These are phyloP conservation scores for Glareola pratincola DNA, from an alignment of 2,113 vertebrate species.

Conservation along the genomic window DNA sequence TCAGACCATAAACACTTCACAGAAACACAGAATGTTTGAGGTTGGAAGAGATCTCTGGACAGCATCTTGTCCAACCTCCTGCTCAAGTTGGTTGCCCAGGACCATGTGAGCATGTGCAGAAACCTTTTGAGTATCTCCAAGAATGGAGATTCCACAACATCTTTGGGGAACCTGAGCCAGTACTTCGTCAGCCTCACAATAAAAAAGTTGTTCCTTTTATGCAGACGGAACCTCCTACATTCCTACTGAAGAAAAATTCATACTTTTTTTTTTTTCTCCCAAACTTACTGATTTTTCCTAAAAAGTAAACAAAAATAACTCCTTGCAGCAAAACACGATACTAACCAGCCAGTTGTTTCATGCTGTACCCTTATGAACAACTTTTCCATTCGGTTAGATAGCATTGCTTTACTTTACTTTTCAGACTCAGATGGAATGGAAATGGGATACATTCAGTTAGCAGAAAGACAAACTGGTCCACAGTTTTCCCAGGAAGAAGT, in stretches of 20 bases:
- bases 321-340: neutral
- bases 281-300: neutral
- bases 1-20: neutral
- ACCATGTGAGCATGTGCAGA: neutral
- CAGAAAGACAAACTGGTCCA: neutral
- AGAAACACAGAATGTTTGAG: neutral
- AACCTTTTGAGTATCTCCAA: neutral
- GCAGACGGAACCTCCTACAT: accelerated
- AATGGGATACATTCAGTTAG: neutral
- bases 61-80: neutral
- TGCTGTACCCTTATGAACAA: neutral
- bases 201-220: neutral
- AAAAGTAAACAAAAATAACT: neutral
- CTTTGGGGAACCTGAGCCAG: neutral
- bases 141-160: neutral
- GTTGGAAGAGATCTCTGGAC: neutral
- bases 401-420: neutral
- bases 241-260: neutral
- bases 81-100: neutral
- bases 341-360: neutral
- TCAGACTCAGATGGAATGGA: neutral
- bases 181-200: neutral
- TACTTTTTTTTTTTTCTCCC: neutral
- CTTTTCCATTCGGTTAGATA: neutral
- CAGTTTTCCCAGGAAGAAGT: neutral